Base-by-base conservation (phyloP, 2,797 vertebrate genomes). In the Cossypha polioptera region DNA sequence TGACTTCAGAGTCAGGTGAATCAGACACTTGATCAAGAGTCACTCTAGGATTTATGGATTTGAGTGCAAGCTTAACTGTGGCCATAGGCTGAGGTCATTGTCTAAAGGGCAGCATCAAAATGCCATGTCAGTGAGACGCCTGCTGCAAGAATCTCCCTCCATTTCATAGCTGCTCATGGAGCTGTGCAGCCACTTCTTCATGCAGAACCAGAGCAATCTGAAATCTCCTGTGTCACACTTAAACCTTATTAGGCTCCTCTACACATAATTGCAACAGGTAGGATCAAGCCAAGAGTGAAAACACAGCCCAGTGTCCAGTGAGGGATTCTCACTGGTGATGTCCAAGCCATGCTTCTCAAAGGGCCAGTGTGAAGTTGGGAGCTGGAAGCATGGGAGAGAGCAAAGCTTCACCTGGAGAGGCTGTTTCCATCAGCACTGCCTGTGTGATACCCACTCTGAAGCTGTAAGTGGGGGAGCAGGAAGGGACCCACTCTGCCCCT, bases 21-120 rank as follows among this genome's bases (percentile, higher is more conserved):
- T 79, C 72, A 88, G 69, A 31, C 51, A 53, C 42, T 87, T 7
- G 12, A 33, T 25, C 35, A 85, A 79, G 86, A 75, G 48, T 86
- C 65, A 59, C 68, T 85, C 78, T 42, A 43, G 69, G 50, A 80
- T 87, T 92, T 89, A 68, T 13, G n/a, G 92, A 91, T 89, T 61
- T 89, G 20, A 76, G 57, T 45, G 29, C 28, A 29, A 76, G 51
- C 7, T 65, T 74, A 66, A 54, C 65, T 63, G 59, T 57, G 73
- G 66, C 65, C 19, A 47, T 26, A 68, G 7, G 12, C 18, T 3
- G 14, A 24, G 47, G 16, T 69, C 55, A 42, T 29, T 69, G 33
- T 62, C 31, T 69, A 24, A 62, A 87, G 45, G 20, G 18, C 42
- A 89, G 50, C 8, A 72, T 33, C 53, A 73, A 88, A 68, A 72